Base-by-base conservation (phyloP, 2,888 invertebrate species). In the Heteromyza rotundicornis region DNA sequence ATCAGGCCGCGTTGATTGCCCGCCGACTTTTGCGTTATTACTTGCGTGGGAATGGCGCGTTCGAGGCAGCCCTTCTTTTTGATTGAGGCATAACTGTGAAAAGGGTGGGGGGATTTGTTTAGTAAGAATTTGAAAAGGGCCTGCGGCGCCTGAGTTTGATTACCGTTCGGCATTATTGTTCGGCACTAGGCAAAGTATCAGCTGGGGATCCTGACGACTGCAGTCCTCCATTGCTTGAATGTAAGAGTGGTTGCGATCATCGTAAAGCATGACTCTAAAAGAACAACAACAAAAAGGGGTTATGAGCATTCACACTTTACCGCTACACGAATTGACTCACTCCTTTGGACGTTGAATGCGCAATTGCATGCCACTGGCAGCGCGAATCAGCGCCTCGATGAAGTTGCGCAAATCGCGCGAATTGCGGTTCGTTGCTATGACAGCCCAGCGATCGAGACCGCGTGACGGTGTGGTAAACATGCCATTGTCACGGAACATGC, bases 41-140 rank as follows among this genome's bases (percentile, higher is more conserved):
- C 86, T 75, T 92, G 92, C 0, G 89, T 89, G 0, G 91, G 90
- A 2, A 90, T 86, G 0, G 90, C 89, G 35, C 89, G 85, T 67
- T 94, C 92, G 0, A 92, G 86, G 12, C 88, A 90, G 67, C 90
- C 90, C 68, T 91, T 90, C 80, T 95, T 95, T 80, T 98, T 98
- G 14, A 98, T 92, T 0, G 93, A 91, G 40, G 90, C 88, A 73
- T 98, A 96, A 84, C 76, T 80, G 60, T 12, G 32, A 40, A 35
- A 49, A 10, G 27, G 27, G 27, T 7, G 27, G 27, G 5, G 27
- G 27, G 19, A 47, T n/a, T n/a, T n/a, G 12, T 12, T 49, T 8
- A 53, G 27, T 32, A 44, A 16, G 12, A 54, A 12, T 5, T 32
- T 32, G n/a, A n/a, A n/a, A n/a, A n/a, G n/a, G n/a, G n/a, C n/a